A percentile compares a stretch with the other conserved stretches of the same genome.
These are phyloP conservation scores for Opisthograptis luteolata DNA, from an alignment of 2,888 invertebrate species.

Conservation along the genomic window DNA sequence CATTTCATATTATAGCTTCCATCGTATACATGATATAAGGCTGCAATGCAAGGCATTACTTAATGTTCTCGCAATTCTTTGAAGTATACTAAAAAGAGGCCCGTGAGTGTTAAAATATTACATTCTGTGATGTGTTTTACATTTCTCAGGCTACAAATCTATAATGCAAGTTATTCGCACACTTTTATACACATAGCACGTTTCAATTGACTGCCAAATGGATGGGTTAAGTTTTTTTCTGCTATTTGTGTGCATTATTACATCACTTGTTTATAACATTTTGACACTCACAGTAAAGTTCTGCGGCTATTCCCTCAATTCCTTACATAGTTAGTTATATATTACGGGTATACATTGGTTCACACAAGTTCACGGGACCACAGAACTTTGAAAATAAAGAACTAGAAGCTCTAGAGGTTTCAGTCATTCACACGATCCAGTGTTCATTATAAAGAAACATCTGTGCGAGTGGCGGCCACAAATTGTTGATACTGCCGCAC, in stretches of 20 bases:
- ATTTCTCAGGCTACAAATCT: not conserved
- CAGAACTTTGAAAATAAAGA: conserved; percentile 45
- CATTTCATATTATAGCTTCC: conserved; percentile 61
- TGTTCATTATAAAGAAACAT: conserved; percentile 52
- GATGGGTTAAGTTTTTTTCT: too few species aligned
- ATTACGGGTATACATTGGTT: conserved; percentile 33
- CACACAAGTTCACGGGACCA: conserved; percentile 40
- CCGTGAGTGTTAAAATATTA: conserved; percentile 44
- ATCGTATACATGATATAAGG: conserved; percentile 90
- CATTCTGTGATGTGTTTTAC: not conserved
- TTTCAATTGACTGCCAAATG: too few species aligned
- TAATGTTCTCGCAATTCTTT: conserved; percentile 61
- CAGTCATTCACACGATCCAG: conserved; percentile 65
- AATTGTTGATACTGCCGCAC: conserved; percentile 38
- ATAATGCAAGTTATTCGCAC: too few species aligned
- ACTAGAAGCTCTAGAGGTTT: conserved; percentile 66
- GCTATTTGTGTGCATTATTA: conserved; percentile 19
- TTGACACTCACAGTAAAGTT: conserved; percentile 37
- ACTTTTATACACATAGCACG: too few species aligned
- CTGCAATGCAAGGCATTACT: conserved; percentile 81
- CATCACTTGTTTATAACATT: conserved; percentile 4
- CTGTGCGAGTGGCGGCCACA: conserved; percentile 50
- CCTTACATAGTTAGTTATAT: conserved; percentile 26
- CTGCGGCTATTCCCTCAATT: conserved; percentile 27
- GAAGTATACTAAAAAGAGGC: conserved; percentile 38